A percentile compares a stretch with the other conserved stretches of the same genome.
Conservation (phyloP, 2,797 vertebrate genomes). For the Notolabrus celidotus region DNA sequence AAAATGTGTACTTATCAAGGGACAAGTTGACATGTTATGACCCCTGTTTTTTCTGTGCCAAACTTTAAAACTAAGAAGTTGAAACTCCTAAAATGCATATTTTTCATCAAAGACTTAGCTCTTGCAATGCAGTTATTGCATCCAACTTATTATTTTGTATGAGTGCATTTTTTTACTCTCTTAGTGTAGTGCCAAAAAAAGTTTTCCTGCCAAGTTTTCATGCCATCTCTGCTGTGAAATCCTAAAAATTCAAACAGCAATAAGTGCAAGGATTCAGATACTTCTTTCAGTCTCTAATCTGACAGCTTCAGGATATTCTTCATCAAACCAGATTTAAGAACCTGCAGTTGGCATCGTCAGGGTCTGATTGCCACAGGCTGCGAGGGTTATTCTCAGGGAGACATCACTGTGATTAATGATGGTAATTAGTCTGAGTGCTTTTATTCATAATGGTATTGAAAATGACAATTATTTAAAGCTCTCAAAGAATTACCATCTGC, state of each 20-base stretch:
- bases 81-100: neutral
- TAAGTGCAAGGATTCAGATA: neutral
- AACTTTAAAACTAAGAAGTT: too few relatives aligned
- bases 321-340: slow-evolving; percentile 11
- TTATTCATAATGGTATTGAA: slow-evolving; percentile 27
- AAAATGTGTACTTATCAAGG: too few relatives aligned
- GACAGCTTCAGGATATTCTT: slow-evolving; percentile 6
- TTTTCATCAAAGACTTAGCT: neutral
- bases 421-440: slow-evolving; percentile 40
- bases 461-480: slow-evolving; percentile 41
- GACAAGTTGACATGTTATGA: too few relatives aligned
- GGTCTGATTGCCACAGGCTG: slow-evolving; percentile 2
- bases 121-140: neutral
- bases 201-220: neutral
- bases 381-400: slow-evolving; percentile 16
- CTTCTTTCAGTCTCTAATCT: neutral
- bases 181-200: too few relatives aligned
- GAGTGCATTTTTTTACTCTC: neutral
- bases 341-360: neutral
- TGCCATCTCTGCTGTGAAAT: neutral
- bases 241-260: neutral
- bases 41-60: too few relatives aligned
- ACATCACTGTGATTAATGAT: slow-evolving; percentile 43
- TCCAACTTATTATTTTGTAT: neutral
- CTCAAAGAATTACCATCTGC: slow-evolving; percentile 16